These are phyloP conservation scores for Melinaea menophilus DNA, from an alignment of 2,888 invertebrate genomes.

Conservation along the genomic window DNA sequence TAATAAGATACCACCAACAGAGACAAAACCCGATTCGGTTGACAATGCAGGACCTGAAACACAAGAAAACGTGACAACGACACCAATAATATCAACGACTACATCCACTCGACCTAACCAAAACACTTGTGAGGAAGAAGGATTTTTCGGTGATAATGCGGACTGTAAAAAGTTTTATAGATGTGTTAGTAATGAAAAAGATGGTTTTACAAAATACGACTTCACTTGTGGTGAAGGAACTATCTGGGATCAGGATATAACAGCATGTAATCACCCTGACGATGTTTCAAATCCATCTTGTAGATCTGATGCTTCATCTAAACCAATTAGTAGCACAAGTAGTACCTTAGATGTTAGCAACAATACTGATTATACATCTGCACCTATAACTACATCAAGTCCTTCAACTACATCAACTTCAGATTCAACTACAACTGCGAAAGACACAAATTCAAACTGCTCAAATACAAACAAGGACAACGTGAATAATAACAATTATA, in stretches of 20 bases:
- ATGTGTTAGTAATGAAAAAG: slow-evolving; percentile 81
- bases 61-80: slow-evolving; percentile 23
- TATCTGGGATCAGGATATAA: slow-evolving; percentile 84
- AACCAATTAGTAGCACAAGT: slow-evolving; percentile 35
- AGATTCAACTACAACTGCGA: slow-evolving; percentile 36
- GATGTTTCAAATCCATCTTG: slow-evolving; percentile 63
- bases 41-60: slow-evolving; percentile 15
- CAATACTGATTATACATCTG: slow-evolving; percentile 15
- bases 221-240: slow-evolving; percentile 87
- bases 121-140: slow-evolving; percentile 73
- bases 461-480: slow-evolving; percentile 47
- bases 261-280: slow-evolving; percentile 71
- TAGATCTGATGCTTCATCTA: slow-evolving; percentile 29
- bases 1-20: slow-evolving; percentile 10
- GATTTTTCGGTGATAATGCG: slow-evolving; percentile 82
- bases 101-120: slow-evolving; percentile 29
- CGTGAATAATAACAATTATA: slow-evolving; percentile 48
- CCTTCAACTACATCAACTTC: slow-evolving; percentile 27
- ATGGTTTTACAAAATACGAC: slow-evolving; percentile 80
- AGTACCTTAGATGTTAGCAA: slow-evolving; percentile 30
- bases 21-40: slow-evolving; percentile 10
- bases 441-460: slow-evolving; percentile 41
- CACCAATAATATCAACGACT: slow-evolving; percentile 20
- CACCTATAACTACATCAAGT: slow-evolving; percentile 28
- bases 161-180: slow-evolving; percentile 88